Evolutionary conservation across 2,888 invertebrate genomes (phyloP).

Genomic region (Glyphotaelius pellucidus): DNA sequence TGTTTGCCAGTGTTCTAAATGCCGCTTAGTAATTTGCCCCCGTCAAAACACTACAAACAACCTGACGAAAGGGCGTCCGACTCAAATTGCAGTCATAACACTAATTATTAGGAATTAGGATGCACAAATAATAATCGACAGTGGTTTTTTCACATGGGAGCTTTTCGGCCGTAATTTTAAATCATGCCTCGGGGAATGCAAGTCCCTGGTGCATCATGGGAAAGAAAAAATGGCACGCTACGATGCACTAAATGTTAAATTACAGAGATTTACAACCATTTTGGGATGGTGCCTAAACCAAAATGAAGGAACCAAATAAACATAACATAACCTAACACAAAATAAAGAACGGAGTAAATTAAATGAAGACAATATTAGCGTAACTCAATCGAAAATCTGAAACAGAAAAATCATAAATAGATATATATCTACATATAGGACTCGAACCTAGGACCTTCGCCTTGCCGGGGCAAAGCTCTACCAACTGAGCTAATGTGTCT

Average conservation of each 20-base stretch:
- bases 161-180: not conserved
- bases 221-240: not conserved
- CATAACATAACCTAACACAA: too few relatives aligned
- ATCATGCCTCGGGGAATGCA: not conserved
- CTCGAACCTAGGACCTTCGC: too few relatives aligned
- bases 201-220: not conserved
- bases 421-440: too few relatives aligned
- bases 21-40: not conserved
- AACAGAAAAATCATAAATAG: too few relatives aligned
- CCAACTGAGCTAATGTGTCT: too few relatives aligned
- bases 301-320: not conserved
- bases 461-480: too few relatives aligned
- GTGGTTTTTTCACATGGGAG: not conserved
- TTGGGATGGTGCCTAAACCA: not conserved
- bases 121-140: not conserved
- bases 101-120: not conserved
- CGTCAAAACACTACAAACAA: not conserved
- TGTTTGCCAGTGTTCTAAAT: not conserved
- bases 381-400: too few relatives aligned
- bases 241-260: not conserved
- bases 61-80: not conserved
- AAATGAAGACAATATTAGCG: too few relatives aligned
- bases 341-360: too few relatives aligned
- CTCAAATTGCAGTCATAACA: not conserved
- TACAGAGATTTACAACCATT: not conserved